Evolutionary conservation across 2,888 invertebrate species (phyloP).

Genomic region (Timema podura): DNA sequence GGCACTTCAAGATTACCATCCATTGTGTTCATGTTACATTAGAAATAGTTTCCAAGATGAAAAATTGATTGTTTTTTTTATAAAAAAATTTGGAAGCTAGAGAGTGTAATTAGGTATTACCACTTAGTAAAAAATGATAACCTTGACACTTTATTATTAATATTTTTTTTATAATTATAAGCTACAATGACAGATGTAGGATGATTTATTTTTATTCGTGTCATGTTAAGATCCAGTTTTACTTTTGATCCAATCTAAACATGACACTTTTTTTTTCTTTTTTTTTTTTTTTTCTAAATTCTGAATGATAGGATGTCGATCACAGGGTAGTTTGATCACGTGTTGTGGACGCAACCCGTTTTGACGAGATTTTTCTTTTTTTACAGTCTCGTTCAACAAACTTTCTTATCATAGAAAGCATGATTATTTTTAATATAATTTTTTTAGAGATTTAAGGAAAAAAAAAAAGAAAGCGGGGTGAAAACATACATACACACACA

Average conservation of each 20-base stretch:
- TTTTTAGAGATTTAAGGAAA: background rate
- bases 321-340: conserved; percentile 20
- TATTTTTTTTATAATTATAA: no score
- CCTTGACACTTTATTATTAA: no score
- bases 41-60: no score
- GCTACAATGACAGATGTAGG: no score
- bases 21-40: no score
- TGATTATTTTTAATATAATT: background rate
- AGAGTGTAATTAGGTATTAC: no score
- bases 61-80: no score
- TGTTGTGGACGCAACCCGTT: conserved; percentile 20
- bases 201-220: no score
- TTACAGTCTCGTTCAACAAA: background rate
- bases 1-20: no score
- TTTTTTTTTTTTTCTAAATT: conserved; percentile 6
- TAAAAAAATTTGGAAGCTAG: no score
- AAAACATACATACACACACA: background rate
- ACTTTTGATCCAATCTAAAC: background rate
- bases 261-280: conserved; percentile 5
- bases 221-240: no score
- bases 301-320: conserved; percentile 14
- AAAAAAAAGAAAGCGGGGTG: background rate
- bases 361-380: background rate
- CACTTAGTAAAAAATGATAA: no score
- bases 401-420: background rate